Percentiles rank a stretch among this genome's conserved stretches.
Evolutionary conservation across 2,113 vertebrate species (phyloP).

Genomic region (Oostethus manadensis): DNA sequence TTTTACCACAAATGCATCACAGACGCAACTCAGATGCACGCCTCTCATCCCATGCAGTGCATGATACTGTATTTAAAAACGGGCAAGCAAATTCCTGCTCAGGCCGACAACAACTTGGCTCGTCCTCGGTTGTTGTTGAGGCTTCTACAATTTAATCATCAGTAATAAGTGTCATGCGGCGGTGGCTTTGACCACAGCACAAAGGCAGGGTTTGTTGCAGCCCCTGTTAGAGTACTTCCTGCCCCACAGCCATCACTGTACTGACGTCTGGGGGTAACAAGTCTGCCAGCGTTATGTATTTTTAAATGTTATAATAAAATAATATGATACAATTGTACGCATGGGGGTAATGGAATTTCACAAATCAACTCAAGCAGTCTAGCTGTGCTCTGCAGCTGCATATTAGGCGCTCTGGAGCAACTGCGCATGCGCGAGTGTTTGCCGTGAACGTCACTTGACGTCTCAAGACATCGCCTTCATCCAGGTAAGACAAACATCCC

Average conservation of each 20-base stretch:
- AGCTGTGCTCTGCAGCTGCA: conserved; percentile 23
- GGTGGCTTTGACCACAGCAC: conserved; percentile 50
- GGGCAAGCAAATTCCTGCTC: too few relatives aligned
- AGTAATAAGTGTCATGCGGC: conserved; percentile 68
- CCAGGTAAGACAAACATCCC: conserved; percentile 34
- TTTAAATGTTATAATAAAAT: too few relatives aligned
- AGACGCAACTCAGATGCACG: background rate
- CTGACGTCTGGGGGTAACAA: conserved; percentile 42
- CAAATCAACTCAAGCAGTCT: conserved; percentile 2
- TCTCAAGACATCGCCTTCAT: conserved; percentile 49
- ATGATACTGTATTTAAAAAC: background rate
- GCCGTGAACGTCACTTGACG: conserved; percentile 25
- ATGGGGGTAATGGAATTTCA: too few relatives aligned
- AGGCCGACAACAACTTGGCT: too few relatives aligned
- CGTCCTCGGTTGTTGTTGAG: background rate
- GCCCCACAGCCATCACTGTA: conserved; percentile 8
- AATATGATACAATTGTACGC: too few relatives aligned
- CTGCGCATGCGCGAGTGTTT: conserved; percentile 52
- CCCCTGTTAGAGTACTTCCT: conserved; percentile 32
- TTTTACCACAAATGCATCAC: background rate
- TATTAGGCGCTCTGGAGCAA: background rate
- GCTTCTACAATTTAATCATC: conserved; percentile 53
- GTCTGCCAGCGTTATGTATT: background rate
- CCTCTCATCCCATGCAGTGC: background rate
- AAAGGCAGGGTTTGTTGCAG: conserved; percentile 64